A percentile compares a stretch with the other conserved stretches of the same genome.
Evolutionary conservation across 2,797 vertebrate species (phyloP).

Genomic region (Falco columbarius): DNA sequence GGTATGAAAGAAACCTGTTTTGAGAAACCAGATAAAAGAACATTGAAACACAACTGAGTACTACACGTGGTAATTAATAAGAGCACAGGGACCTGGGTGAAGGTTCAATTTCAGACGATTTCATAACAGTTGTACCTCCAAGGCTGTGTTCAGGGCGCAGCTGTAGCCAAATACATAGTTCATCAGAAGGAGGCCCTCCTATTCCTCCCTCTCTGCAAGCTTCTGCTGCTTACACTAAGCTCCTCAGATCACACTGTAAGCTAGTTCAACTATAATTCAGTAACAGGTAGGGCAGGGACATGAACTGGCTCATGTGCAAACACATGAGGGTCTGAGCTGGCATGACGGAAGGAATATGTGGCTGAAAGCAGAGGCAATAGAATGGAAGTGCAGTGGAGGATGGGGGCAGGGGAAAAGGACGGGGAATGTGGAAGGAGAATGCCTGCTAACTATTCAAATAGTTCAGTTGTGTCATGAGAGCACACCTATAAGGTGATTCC

Average conservation of each 20-base stretch:
- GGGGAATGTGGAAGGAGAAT: neutral
- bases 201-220: neutral
- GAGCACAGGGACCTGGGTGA: neutral
- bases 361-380: neutral
- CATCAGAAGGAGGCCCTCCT: neutral
- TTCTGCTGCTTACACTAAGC: neutral
- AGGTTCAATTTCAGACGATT: neutral
- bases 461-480: neutral
- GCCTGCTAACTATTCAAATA: neutral
- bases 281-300: neutral
- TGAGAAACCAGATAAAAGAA: neutral
- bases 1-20: neutral
- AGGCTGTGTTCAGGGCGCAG: neutral
- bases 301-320: neutral
- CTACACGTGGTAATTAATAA: neutral
- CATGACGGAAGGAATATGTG: neutral
- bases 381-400: neutral
- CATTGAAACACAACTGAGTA: neutral
- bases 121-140: neutral
- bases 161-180: neutral
- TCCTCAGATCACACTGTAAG: neutral
- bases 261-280: neutral
- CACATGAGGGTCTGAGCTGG: accelerated
- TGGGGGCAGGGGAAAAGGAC: neutral
- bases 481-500: neutral